A percentile compares a stretch with the other conserved stretches of the same genome.
Evolutionary conservation across 2,888 invertebrate species (phyloP).

Genomic region (Torymus auratus): DNA sequence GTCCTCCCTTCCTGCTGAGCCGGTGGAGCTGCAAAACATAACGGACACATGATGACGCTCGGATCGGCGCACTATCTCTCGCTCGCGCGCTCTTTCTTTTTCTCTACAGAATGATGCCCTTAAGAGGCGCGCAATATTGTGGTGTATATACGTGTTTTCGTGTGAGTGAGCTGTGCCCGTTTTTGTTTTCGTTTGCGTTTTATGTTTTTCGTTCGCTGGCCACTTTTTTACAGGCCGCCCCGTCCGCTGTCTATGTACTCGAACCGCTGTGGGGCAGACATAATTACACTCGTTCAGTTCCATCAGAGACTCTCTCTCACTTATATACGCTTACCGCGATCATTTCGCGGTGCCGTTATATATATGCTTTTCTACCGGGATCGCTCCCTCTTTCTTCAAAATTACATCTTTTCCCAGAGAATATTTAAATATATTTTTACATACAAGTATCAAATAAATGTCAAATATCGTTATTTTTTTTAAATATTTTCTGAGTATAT

Average conservation of each 20-base stretch:
- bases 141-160: conserved; percentile 35
- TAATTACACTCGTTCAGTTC: conserved; percentile 49
- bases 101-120: neutral
- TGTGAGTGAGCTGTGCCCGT: no score
- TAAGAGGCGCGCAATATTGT: no score
- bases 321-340: no score
- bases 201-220: conserved; percentile 33
- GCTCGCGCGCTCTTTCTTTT: neutral
- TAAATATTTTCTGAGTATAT: neutral
- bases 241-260: conserved; percentile 76
- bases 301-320: neutral
- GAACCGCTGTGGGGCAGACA: conserved; percentile 71
- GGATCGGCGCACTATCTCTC: conserved; percentile 35
- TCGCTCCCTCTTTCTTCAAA: no score
- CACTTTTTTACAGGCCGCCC: conserved; percentile 70
- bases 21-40: conserved; percentile 75
- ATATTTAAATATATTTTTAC: no score
- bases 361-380: no score
- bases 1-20: conserved; percentile 73
- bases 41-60: conserved; percentile 50
- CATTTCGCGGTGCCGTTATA: no score
- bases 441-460: no score
- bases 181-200: neutral
- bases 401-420: no score
- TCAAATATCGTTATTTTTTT: no score